phyloP scores from a whole-genome alignment of 37 sponge, comb jelly and placozoan species.

The Spongilla lacustris region DNA sequence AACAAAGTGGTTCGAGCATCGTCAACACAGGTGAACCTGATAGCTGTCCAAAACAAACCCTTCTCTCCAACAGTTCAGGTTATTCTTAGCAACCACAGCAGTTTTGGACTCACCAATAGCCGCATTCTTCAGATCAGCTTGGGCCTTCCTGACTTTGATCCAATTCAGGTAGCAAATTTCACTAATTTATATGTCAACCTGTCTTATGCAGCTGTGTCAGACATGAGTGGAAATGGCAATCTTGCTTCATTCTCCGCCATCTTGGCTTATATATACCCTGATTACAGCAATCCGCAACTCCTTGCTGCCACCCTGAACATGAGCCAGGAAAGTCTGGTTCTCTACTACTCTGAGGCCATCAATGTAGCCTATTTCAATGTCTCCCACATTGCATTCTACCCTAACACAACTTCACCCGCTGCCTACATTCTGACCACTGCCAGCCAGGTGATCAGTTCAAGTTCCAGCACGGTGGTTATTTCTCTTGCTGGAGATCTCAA shows the following conservation, averaged over 20 bases:
- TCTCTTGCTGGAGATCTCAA: slow-evolving; percentile 68
- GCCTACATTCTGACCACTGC: slow-evolving; percentile 33
- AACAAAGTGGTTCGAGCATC: slow-evolving; percentile 63
- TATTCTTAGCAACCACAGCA: slow-evolving; percentile 24
- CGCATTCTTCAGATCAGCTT: slow-evolving; percentile 35
- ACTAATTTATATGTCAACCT: slow-evolving; percentile 62
- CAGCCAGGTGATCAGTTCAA: slow-evolving; percentile 31
- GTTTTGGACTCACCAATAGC: neutral
- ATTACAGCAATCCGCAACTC: slow-evolving; percentile 46
- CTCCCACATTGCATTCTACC: slow-evolving; percentile 58
- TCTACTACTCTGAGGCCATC: slow-evolving; percentile 82
- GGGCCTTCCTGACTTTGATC: slow-evolving; percentile 60
- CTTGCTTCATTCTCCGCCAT: slow-evolving; percentile 31
- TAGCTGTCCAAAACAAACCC: slow-evolving; percentile 48
- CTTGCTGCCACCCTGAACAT: slow-evolving; percentile 52
- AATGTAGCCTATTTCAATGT: slow-evolving; percentile 46
- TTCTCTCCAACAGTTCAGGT: slow-evolving; percentile 34
- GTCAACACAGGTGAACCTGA: neutral
- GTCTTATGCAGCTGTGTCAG: slow-evolving; percentile 47
- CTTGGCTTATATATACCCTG: slow-evolving; percentile 42
- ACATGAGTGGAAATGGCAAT: slow-evolving; percentile 71
- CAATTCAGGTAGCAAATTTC: slow-evolving; percentile 39
- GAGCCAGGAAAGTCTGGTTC: slow-evolving; percentile 43
- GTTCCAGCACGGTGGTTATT: slow-evolving; percentile 46
- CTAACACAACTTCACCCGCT: slow-evolving; percentile 21